These are phyloP conservation scores for Drosophila conformis DNA, from an alignment of 2,888 invertebrate species.

Conservation along the genomic window DNA sequence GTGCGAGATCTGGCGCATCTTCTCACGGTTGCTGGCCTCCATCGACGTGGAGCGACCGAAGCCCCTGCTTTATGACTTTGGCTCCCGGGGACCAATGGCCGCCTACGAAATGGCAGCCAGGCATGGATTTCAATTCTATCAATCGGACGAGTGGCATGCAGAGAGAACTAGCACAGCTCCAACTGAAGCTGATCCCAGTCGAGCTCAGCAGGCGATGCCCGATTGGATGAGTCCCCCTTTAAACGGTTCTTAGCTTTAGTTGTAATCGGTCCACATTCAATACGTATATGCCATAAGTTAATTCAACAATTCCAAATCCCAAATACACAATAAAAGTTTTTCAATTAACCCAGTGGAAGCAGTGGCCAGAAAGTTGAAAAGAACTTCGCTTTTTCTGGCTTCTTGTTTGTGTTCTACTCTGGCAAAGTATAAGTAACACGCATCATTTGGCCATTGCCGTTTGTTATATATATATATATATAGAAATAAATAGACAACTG, in stretches of 20 bases:
- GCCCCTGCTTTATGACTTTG: conserved; percentile 52
- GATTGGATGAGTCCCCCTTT: conserved; percentile 20
- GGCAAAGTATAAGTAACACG: conserved; percentile 51
- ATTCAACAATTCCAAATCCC: conserved; percentile 30
- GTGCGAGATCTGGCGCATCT: conserved; percentile 72
- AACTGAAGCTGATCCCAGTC: conserved; percentile 4
- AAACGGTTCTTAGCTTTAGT: conserved; percentile 11
- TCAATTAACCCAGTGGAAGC: conserved; percentile 67
- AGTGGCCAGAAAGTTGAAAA: conserved; percentile 7
- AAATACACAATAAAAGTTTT: conserved; percentile 65
- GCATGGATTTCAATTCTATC: conserved; percentile 60
- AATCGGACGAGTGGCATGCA: conserved; percentile 58
- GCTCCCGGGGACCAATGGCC: conserved; percentile 55
- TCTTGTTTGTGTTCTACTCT: conserved; percentile 16
- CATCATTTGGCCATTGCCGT: conserved; percentile 63
- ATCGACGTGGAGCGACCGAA: conserved; percentile 59
- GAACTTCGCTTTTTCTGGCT: conserved; percentile 8
- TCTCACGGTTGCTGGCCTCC: conserved; percentile 44
- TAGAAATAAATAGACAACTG: neutral
- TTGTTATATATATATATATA: neutral
- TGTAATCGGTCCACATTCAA: neutral
- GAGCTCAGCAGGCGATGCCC: conserved; percentile 36
- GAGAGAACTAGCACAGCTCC: conserved; percentile 1
- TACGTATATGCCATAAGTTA: conserved; percentile 32
- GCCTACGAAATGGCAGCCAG: conserved; percentile 59